These are phyloP conservation scores for Frankliniella fusca DNA, from an alignment of 2,888 invertebrate genomes.

Conservation along the genomic window DNA sequence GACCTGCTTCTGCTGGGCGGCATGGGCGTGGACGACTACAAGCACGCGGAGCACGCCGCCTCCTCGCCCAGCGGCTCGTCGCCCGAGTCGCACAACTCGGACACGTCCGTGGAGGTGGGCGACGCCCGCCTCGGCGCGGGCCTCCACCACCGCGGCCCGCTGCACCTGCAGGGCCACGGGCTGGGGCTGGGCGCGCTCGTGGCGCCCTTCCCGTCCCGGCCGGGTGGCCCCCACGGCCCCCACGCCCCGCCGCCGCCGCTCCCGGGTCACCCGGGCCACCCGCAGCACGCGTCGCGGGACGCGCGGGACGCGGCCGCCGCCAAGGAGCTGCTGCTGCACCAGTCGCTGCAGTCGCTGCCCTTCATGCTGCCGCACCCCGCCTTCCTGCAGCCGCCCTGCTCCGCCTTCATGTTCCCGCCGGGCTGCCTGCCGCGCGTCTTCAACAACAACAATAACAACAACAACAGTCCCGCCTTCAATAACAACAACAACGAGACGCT, in stretches of 20 bases:
- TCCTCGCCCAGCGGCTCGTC: slow-evolving; percentile 70
- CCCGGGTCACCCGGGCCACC: slow-evolving; percentile 33
- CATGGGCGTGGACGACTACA: slow-evolving; percentile 17
- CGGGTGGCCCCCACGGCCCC: not conserved
- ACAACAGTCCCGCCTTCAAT: slow-evolving; percentile 4
- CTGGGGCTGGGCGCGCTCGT: not conserved
- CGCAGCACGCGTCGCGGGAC: not conserved
- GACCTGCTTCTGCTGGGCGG: slow-evolving; percentile 5
- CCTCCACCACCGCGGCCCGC: not conserved
- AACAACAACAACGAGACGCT: slow-evolving; percentile 15
- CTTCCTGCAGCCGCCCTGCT: slow-evolving; percentile 39
- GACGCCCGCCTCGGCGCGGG: slow-evolving; percentile 35
- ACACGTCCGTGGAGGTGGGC: slow-evolving; percentile 59
- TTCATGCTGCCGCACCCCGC: slow-evolving; percentile 40
- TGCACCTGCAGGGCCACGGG: not conserved
- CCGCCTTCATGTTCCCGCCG: slow-evolving; percentile 29
- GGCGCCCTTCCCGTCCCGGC: not conserved
- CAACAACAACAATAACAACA: slow-evolving; percentile 16
- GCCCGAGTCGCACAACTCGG: slow-evolving; percentile 78
- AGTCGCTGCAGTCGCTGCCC: slow-evolving; percentile 38
- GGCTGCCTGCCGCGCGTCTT: slow-evolving; percentile 7
- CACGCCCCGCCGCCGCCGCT: slow-evolving; percentile 10
- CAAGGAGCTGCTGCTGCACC: slow-evolving; percentile 41
- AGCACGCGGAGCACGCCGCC: slow-evolving; percentile 29
- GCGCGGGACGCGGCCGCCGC: slow-evolving; percentile 29